Conservation (phyloP, 2,888 invertebrate genomes). For the Selenia dentaria region DNA sequence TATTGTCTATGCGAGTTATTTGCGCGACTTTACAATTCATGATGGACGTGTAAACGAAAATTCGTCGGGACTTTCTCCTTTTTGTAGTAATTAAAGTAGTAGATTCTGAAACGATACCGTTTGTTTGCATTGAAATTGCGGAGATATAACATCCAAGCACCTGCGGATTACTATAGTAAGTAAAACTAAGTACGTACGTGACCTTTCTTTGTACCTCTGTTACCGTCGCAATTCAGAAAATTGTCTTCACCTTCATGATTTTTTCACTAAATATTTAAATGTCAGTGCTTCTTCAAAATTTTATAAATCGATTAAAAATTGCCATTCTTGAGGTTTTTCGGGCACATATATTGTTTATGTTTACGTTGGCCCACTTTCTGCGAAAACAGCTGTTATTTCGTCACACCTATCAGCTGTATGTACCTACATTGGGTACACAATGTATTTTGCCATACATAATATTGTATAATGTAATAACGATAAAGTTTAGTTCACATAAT, state of each 20-base stretch:
- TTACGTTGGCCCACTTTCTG: constrained; percentile 59
- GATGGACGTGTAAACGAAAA: constrained; percentile 56
- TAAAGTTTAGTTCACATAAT: too few species aligned
- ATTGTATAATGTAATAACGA: too few species aligned
- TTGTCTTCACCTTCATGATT: constrained; percentile 31
- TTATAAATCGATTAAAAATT: too few species aligned
- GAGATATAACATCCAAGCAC: constrained; percentile 23
- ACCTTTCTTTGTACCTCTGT: constrained; percentile 68
- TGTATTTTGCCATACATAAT: too few species aligned
- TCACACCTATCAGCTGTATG: constrained; percentile 68
- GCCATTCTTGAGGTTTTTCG: constrained; percentile 8
- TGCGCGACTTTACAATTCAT: constrained; percentile 55
- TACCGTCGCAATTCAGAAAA: constrained; percentile 52
- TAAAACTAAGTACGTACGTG: constrained; percentile 46
- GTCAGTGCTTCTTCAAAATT: constrained; percentile 22
- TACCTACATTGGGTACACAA: too few species aligned
- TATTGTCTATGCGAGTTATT: too few species aligned
- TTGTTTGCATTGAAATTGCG: constrained; percentile 12
- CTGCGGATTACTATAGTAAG: constrained; percentile 44
- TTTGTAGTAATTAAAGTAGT: too few species aligned
- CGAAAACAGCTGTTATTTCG: constrained; percentile 73
- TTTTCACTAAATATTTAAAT: constrained; percentile 28
- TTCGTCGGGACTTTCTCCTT: constrained; percentile 48
- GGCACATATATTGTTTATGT: constrained; percentile 31
- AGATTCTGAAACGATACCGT: too few species aligned